Evolutionary conservation across 2,888 invertebrate genomes (phyloP).

Genomic region (Rhamphomyia laevipes): DNA sequence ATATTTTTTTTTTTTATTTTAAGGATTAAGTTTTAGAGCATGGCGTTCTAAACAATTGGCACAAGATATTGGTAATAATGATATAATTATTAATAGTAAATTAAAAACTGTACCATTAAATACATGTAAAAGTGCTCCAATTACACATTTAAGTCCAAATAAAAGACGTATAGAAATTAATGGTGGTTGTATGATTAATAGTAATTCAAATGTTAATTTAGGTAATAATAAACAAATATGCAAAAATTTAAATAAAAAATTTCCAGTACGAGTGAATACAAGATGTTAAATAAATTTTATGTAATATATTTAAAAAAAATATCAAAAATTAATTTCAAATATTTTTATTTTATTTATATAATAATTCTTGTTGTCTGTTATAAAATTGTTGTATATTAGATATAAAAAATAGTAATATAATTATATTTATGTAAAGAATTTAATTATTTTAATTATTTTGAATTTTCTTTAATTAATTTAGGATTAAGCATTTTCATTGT

Average conservation of each 20-base stretch:
- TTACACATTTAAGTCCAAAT: background rate
- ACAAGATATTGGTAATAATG: no score
- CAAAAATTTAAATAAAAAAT: constrained; percentile 1
- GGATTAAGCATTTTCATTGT: no score
- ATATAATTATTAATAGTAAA: background rate
- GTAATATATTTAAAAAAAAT: no score
- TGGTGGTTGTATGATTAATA: background rate
- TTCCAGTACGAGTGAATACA: background rate
- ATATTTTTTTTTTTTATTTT: background rate
- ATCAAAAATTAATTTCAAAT: background rate
- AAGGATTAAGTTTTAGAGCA: constrained; percentile 14
- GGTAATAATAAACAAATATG: background rate
- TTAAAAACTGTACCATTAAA: background rate
- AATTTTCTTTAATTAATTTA: no score
- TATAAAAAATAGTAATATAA: no score
- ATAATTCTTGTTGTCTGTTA: no score
- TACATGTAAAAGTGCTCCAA: constrained; percentile 5
- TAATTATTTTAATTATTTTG: no score
- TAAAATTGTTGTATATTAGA: no score
- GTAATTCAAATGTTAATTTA: no score
- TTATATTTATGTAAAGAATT: no score
- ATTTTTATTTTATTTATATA: no score
- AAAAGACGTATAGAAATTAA: background rate
- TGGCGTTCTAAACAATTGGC: constrained; percentile 12
- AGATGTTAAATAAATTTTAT: background rate